Evolutionary conservation across 2,888 invertebrate genomes (phyloP).

Genomic region (Lapara coniferarum): DNA sequence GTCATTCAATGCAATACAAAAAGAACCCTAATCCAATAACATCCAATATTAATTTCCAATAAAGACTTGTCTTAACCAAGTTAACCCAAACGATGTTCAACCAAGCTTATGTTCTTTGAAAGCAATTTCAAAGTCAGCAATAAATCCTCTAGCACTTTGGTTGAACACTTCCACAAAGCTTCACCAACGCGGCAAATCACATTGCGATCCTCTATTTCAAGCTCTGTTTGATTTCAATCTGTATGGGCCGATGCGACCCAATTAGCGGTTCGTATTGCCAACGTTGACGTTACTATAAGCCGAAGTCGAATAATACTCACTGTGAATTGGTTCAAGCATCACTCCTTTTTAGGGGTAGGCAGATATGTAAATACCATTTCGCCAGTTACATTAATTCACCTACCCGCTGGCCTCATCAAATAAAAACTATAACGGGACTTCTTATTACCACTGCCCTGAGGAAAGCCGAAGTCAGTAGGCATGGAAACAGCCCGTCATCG

Average conservation of each 20-base stretch:
- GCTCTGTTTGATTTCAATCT: slow-evolving; percentile 56
- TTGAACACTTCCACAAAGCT: slow-evolving; percentile 25
- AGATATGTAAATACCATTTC: no score
- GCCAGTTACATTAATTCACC: no score
- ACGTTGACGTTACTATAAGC: slow-evolving; percentile 24
- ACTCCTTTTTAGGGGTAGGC: no score
- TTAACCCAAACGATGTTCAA: neutral
- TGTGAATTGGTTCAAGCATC: neutral
- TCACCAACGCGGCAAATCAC: slow-evolving; percentile 33
- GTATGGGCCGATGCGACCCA: slow-evolving; percentile 56
- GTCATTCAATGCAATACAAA: no score
- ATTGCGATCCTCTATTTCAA: slow-evolving; percentile 45
- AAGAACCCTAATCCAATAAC: no score
- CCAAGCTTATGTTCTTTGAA: neutral
- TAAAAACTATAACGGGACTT: no score
- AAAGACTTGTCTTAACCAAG: no score
- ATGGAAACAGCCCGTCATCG: no score
- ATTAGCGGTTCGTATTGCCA: slow-evolving; percentile 47
- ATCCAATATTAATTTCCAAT: no score
- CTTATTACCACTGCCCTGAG: no score
- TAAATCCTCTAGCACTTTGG: neutral
- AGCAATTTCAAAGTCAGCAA: slow-evolving; percentile 10
- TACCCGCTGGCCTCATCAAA: no score
- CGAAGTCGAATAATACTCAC: slow-evolving; percentile 2
- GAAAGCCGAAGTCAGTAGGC: no score